A percentile compares a stretch with the other conserved stretches of the same genome.
Conservation (phyloP, 2,113 vertebrate genomes). For the Microcebus jonahi region DNA sequence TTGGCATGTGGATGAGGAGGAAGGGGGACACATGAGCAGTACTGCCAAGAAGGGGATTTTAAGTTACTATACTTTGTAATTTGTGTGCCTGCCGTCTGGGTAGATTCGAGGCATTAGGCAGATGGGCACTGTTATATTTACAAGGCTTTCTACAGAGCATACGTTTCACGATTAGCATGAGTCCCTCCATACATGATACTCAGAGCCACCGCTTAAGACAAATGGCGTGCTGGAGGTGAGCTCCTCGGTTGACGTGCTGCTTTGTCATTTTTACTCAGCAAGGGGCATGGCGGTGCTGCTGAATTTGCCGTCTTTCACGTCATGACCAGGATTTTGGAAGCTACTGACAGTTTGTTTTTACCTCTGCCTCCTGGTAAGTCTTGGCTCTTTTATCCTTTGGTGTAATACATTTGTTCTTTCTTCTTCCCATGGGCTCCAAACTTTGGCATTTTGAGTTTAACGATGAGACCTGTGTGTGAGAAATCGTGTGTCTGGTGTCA, state of each 20-base stretch:
- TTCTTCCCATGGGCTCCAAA: neutral
- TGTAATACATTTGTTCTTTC: neutral
- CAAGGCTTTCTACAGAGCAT: neutral
- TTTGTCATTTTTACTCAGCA: constrained; percentile 80
- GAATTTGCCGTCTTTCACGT: constrained; percentile 92
- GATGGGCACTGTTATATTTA: neutral
- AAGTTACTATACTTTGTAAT: neutral
- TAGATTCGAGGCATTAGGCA: neutral
- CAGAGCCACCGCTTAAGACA: neutral
- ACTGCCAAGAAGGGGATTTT: neutral
- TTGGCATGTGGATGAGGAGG: neutral
- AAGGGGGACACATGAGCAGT: neutral
- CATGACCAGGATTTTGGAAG: constrained; percentile 94
- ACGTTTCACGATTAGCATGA: neutral
- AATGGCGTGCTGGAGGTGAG: neutral
- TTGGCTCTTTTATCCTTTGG: neutral
- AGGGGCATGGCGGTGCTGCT: constrained; percentile 83
- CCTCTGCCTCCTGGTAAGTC: constrained; percentile 95
- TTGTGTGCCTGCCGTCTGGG: neutral
- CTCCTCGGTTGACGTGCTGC: neutral
- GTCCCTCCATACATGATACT: neutral
- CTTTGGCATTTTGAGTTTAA: neutral
- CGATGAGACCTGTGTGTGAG: neutral
- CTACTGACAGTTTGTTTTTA: constrained; percentile 89
- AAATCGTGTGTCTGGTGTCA: neutral